Conservation (phyloP, 2,113 vertebrate species). For the Butorides virescens region DNA sequence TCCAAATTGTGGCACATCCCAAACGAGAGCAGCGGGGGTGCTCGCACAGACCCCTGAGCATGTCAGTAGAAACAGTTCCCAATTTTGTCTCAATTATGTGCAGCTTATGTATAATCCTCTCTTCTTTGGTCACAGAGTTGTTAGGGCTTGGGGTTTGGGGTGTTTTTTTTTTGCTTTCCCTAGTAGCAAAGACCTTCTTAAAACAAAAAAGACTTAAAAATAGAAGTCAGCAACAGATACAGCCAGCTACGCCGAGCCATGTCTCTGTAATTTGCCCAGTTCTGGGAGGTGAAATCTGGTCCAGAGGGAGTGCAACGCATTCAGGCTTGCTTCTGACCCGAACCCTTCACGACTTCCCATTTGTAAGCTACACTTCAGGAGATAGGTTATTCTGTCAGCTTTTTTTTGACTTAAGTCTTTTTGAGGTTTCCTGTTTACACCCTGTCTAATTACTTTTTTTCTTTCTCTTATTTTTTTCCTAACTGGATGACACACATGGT, state of each 20-base stretch:
- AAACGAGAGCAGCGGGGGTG: background rate
- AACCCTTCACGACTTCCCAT: background rate
- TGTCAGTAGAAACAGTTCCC: background rate
- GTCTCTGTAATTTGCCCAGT: constrained; percentile 8
- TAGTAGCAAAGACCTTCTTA: background rate
- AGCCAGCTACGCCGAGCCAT: background rate
- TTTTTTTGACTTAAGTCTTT: background rate
- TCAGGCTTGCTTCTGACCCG: background rate
- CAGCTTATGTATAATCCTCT: background rate
- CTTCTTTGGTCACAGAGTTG: background rate
- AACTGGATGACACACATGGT: constrained; percentile 23
- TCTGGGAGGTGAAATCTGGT: background rate
- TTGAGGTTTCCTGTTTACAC: constrained; percentile 66
- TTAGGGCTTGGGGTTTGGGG: background rate
- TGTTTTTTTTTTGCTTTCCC: background rate
- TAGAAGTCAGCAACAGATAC: background rate
- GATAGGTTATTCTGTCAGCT: background rate
- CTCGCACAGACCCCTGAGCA: background rate
- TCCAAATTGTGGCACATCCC: background rate
- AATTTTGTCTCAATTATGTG: background rate
- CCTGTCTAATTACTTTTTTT: constrained; percentile 26
- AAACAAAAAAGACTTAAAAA: background rate
- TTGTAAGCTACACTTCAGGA: background rate
- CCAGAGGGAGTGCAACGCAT: background rate
- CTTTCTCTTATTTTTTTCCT: background rate